Base-by-base conservation (phyloP, 2,888 invertebrate genomes). In the Noctua janthe region DNA sequence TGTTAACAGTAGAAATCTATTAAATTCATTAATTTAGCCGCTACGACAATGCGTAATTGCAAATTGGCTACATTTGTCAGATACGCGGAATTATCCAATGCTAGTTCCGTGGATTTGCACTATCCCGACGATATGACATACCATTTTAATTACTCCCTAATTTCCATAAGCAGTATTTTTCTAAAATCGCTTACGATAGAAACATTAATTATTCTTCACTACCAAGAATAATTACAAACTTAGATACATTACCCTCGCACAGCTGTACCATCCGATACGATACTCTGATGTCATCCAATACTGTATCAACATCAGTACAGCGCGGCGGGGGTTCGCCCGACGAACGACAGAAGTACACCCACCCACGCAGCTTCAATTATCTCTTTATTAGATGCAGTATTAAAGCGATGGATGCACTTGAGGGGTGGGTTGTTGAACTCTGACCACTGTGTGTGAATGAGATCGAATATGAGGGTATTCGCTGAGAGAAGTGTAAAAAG, bases 341-440 rank as follows among this genome's bases (percentile, higher is more conserved):
- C 73, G 75, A 76, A 71, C 66, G 81, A 74, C 73, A 74, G 79
- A 73, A 43, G 78, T 75, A 87, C 82, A 83, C 76, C 88, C 87
- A 82, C 91, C 92, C 91, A 90, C 93, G 88, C 85, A 85, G 79
- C 39, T 85, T 87, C 89, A 93, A 93, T 93, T 91, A 91, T 87
- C 90, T 89, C 88, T 87, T 90, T 89, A 92, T 93, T 91, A 91
- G 90, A 88, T 91, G 89, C 91, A 91, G 87, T 88, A 89, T 87
- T 87, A 88, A 82, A 77, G 79, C 87, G 86, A 89, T 90, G 89
- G 87, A 87, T 90, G 90, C 90, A 88, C 86, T 90, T 84, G 87
- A 78, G 82, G 66, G 72, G 69, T 69, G 86, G 91, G 81, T 85
- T 84, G 82, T 90, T 90, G 90, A 90, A 85, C 89, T 83, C 66